Evolutionary conservation across 2,888 invertebrate genomes (phyloP).

Genomic region (Lamproptera curius): DNA sequence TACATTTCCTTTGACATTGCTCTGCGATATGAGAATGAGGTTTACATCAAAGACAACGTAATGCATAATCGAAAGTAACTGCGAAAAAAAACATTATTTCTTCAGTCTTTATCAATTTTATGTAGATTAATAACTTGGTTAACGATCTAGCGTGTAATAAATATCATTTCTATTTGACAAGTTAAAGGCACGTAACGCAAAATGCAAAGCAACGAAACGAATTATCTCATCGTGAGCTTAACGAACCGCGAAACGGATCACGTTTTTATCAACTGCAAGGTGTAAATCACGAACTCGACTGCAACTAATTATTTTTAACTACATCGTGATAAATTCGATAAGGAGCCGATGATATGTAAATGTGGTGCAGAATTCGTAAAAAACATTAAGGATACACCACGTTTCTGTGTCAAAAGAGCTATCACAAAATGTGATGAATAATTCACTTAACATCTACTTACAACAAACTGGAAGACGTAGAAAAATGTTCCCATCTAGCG

Average conservation of each 20-base stretch:
- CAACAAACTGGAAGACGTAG: constrained; percentile 53
- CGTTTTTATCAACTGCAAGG: constrained; percentile 12
- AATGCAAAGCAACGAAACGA: not conserved
- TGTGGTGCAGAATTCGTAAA: no score
- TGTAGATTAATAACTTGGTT: no score
- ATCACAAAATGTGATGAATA: no score
- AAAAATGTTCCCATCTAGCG: constrained; percentile 59
- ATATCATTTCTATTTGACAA: not conserved
- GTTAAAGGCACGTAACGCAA: not conserved
- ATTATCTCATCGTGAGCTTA: constrained; percentile 6
- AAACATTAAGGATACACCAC: no score
- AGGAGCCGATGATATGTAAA: no score
- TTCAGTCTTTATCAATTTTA: no score
- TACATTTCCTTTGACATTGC: not conserved
- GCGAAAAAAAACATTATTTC: no score
- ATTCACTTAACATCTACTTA: constrained; percentile 41
- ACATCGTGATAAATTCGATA: constrained; percentile 6
- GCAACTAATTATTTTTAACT: constrained; percentile 13
- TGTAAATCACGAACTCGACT: constrained; percentile 11
- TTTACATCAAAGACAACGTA: not conserved
- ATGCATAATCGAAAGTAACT: no score
- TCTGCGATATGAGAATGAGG: constrained; percentile 3
- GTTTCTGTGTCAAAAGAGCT: no score
- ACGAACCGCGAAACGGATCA: constrained; percentile 14
- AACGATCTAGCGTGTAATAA: no score